Conservation (phyloP, 2,113 vertebrate species). For the Orthonyx spaldingii region DNA sequence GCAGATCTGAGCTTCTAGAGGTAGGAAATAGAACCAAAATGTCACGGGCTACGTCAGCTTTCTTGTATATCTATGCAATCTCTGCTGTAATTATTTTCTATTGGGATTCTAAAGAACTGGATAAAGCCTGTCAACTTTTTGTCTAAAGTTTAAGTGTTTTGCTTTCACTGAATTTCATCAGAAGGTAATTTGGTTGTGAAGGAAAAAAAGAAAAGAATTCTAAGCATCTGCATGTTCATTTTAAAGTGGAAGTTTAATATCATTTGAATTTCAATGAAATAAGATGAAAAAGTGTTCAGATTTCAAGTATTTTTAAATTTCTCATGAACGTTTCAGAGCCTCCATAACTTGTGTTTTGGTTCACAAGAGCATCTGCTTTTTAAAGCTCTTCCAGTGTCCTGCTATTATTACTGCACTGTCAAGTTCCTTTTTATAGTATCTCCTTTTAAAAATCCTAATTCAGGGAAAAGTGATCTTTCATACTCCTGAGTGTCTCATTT, state of each 20-base stretch:
- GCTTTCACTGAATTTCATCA: constrained; percentile 38
- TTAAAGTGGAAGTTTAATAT: constrained; percentile 14
- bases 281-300: constrained; percentile 13
- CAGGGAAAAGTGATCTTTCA: not conserved
- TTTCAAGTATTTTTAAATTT: constrained; percentile 44
- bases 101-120: not conserved
- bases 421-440: not conserved
- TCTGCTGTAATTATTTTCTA: not conserved
- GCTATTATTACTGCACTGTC: not conserved
- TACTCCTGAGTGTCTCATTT: not conserved
- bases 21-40: not conserved
- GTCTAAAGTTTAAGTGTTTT: constrained; percentile 9
- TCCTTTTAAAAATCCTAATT: not conserved
- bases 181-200: constrained; percentile 2
- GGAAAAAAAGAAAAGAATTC: not conserved
- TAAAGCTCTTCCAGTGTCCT: not conserved
- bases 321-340: not conserved
- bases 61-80: not conserved
- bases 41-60: not conserved
- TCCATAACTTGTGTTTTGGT: not conserved
- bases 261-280: constrained; percentile 52
- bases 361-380: constrained; percentile 29
- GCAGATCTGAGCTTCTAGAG: not conserved
- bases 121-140: not conserved
- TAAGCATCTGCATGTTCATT: constrained; percentile 11